Base-by-base conservation (phyloP, 2,888 invertebrate genomes). In the Apamea monoglypha region DNA sequence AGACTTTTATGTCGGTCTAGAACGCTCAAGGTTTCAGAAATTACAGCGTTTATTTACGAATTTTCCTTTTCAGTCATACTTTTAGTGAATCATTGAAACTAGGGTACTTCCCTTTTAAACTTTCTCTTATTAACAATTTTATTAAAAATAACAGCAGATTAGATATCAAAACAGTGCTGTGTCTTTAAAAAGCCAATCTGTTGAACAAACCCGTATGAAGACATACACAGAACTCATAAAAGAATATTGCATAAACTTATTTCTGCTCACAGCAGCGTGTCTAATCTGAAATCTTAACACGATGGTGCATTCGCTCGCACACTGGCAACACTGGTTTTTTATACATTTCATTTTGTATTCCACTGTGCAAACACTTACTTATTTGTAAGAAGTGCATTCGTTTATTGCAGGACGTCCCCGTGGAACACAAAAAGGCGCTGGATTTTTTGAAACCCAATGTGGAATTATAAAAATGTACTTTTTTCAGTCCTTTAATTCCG, bases 221-320 rank as follows among this genome's bases (percentile, higher is more conserved):
- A 83, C 16, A 47, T n/a, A 47, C n/a, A 29, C 44, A 36, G 29
- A 71, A 40, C 56, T 72, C 68, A 68, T 78, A 75, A 69, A 69
- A 59, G 68, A 61, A 40, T 69, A 79, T 73, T 75, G 79, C 68
- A 74, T 64, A 29, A 78, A 78, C 25, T 83, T 75, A 72, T 78
- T 78, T 53, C 25, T 32, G 74, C 36, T 66, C 69, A 66, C 50
- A 73, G 29, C 59, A 44, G 44, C 59, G 21, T 61, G 68, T 69
- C 63, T 83, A 68, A 75, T 72, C 74, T 78, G 25, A 50, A 36
- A 83, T 66, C 84, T 78, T 78, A 78, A 72, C 71, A 14, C 32
- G 63, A 32, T 64, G 36, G 29, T 64, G 73, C 50, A 50, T 14
- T 40, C 47, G 32, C 67, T 59, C 61, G 40, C 32, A n/a, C 3